These are phyloP conservation scores for Pavo muticus DNA, from an alignment of 2,113 vertebrate species.

Conservation along the genomic window DNA sequence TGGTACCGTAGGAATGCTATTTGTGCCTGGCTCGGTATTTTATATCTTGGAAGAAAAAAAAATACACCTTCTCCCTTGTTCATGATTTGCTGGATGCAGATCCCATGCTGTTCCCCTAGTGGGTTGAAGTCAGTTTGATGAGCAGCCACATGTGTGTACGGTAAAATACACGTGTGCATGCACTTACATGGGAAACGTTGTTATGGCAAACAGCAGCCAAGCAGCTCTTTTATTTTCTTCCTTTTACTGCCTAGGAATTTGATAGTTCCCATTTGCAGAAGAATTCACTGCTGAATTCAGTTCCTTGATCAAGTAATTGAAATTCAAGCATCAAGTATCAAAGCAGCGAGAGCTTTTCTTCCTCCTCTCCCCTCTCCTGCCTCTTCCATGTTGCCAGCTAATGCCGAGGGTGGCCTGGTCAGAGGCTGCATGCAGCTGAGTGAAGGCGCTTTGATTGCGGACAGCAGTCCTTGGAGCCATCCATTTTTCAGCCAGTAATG, in stretches of 20 bases:
- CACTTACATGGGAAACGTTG: background rate
- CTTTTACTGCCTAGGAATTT: slow-evolving; percentile 19
- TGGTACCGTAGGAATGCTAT: background rate
- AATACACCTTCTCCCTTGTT: background rate
- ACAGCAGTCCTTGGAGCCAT: slow-evolving; percentile 83
- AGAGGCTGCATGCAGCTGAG: background rate
- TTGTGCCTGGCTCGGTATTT: background rate
- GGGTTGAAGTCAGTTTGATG: background rate
- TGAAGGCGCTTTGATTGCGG: slow-evolving; percentile 80
- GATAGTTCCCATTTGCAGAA: slow-evolving; percentile 10
- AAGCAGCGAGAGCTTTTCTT: slow-evolving; percentile 38
- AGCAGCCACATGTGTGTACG: fast-evolving
- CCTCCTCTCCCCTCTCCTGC: background rate
- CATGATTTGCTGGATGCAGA: background rate
- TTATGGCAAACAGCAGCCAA: background rate
- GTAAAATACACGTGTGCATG: fast-evolving
- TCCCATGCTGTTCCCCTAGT: background rate
- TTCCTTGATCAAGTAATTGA: slow-evolving; percentile 74
- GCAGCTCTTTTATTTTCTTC: background rate
- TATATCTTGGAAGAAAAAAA: background rate
- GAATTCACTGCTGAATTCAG: slow-evolving; percentile 63
- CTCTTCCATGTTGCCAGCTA: background rate
- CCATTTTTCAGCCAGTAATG: slow-evolving; percentile 81
- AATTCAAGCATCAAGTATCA: slow-evolving; percentile 70
- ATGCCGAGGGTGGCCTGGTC: background rate